Conservation (phyloP, 2,888 invertebrate genomes). For the Nipponacmea schrenckii region DNA sequence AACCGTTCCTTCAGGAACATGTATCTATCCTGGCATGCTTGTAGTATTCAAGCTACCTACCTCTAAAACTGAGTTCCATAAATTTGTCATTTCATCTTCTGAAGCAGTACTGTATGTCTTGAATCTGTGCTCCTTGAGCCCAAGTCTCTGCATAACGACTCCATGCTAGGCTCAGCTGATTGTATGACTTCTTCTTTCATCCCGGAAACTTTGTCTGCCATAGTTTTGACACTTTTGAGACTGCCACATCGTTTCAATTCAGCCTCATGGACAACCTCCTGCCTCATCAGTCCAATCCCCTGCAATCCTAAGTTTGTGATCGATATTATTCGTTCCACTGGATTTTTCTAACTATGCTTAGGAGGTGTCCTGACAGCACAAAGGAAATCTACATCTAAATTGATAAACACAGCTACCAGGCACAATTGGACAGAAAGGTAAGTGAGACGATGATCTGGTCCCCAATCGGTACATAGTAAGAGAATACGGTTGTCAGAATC, state of each 20-base stretch:
- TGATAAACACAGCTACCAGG: constrained; percentile 20
- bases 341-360: constrained; percentile 25
- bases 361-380: constrained; percentile 28
- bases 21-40: no score
- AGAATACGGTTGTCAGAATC: no score
- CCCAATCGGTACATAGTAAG: constrained; percentile 28
- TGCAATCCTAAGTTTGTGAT: constrained; percentile 26
- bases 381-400: constrained; percentile 24
- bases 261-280: constrained; percentile 15
- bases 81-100: constrained; percentile 14
- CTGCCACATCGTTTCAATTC: constrained; percentile 10
- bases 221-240: not conserved
- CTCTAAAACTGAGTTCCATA: constrained; percentile 16
- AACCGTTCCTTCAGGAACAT: no score
- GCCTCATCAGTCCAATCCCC: constrained; percentile 25
- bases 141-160: constrained; percentile 26
- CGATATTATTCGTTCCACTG: constrained; percentile 28
- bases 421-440: constrained; percentile 26
- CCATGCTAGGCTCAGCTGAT: not conserved
- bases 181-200: constrained; percentile 4
- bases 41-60: constrained; percentile 13
- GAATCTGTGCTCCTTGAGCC: constrained; percentile 24
- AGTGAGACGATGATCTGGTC: constrained; percentile 28
- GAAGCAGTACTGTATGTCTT: constrained; percentile 23
- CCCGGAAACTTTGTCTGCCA: constrained; percentile 2